These are phyloP conservation scores for Cebidichthys violaceus DNA, from an alignment of 2,113 vertebrate species.

Conservation along the genomic window DNA sequence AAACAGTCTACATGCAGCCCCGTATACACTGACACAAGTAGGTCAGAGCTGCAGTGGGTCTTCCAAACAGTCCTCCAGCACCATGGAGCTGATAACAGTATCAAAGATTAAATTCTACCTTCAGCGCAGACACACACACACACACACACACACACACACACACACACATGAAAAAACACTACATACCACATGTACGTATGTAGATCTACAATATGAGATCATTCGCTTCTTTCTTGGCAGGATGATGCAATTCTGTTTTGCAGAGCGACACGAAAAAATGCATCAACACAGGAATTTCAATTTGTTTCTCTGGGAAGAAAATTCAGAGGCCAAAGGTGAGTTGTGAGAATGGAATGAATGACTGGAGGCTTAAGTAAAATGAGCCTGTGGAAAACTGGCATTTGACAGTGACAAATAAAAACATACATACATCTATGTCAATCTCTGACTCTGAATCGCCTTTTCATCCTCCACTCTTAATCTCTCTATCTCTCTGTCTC, in stretches of 20 bases:
- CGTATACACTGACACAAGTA: slow-evolving; percentile 72
- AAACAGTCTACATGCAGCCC: slow-evolving; percentile 55
- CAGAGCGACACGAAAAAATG: slow-evolving; percentile 9
- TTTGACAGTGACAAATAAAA: slow-evolving; percentile 14
- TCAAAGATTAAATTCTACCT: slow-evolving; percentile 76
- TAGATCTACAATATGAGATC: slow-evolving; percentile 14
- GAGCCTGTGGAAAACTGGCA: slow-evolving; percentile 49
- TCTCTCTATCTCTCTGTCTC: not conserved
- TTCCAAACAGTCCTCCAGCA: slow-evolving; percentile 70
- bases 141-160: slow-evolving; percentile 34
- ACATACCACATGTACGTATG: not conserved
- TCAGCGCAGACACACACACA: slow-evolving; percentile 30
- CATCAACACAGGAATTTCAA: not conserved
- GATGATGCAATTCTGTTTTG: slow-evolving; percentile 9
- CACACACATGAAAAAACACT: slow-evolving; percentile 14
- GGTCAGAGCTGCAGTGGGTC: slow-evolving; percentile 80
- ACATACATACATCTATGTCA: slow-evolving; percentile 20
- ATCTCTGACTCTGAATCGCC: not conserved
- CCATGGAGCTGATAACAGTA: slow-evolving; percentile 68
- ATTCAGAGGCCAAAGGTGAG: slow-evolving; percentile 52
- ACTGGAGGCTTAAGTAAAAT: slow-evolving; percentile 2
- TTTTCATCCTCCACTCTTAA: slow-evolving; percentile 8
- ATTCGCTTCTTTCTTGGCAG: slow-evolving; percentile 3
- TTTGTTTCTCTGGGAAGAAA: slow-evolving; percentile 30
- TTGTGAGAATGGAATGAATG: slow-evolving; percentile 4